These are phyloP conservation scores for Saguinus oedipus DNA, from an alignment of 2,797 vertebrate genomes.

Conservation along the genomic window DNA sequence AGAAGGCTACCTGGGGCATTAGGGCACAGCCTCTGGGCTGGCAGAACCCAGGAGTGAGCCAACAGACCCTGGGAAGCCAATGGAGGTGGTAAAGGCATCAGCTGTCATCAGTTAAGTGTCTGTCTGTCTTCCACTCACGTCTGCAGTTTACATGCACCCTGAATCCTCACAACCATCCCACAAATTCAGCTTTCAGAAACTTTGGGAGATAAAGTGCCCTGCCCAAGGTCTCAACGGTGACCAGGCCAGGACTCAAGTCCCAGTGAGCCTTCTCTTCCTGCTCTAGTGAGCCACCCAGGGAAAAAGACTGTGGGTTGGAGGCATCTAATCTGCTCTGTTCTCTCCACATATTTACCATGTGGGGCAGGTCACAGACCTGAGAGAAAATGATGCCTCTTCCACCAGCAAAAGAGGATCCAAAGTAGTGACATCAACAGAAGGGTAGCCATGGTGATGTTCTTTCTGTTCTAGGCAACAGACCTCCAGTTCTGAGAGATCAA, in stretches of 20 bases:
- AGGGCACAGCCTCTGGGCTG: not conserved
- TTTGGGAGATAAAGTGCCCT: not conserved
- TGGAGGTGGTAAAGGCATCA: not conserved
- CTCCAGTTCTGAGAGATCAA: not conserved
- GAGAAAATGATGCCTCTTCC: not conserved
- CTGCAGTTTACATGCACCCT: too few relatives aligned
- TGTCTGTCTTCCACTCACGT: not conserved
- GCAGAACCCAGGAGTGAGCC: not conserved
- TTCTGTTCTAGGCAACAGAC: not conserved
- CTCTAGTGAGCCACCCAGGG: not conserved
- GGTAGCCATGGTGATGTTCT: not conserved
- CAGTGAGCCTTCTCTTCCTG: not conserved
- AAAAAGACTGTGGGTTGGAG: accelerated
- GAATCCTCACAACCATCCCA: not conserved
- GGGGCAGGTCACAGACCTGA: not conserved
- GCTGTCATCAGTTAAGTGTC: not conserved
- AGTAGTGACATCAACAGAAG: not conserved
- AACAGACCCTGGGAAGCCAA: not conserved
- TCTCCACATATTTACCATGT: accelerated
- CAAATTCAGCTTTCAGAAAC: not conserved
- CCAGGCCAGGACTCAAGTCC: not conserved
- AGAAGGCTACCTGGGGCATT: not conserved
- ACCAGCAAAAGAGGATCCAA: not conserved
- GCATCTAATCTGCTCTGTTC: not conserved
- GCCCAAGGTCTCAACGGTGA: not conserved